A percentile compares a stretch with the other conserved stretches of the same genome.
Evolutionary conservation across 1,140 invertebrate genomes (phyloP).

Genomic region (Carposina sasakii): DNA sequence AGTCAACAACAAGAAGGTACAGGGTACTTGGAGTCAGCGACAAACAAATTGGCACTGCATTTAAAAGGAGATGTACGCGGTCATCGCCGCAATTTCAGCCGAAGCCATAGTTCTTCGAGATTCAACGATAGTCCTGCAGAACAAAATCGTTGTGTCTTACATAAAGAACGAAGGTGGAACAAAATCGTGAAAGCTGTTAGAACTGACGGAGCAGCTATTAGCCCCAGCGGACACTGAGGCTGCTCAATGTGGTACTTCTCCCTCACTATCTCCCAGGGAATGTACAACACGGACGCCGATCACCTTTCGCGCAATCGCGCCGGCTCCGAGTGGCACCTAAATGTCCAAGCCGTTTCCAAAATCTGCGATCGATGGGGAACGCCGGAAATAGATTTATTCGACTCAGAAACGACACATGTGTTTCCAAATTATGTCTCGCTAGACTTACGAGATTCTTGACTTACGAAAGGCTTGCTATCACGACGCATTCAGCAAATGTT

Average conservation of each 20-base stretch:
- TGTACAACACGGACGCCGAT: conserved; percentile 27
- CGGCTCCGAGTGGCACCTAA: conserved; percentile 30
- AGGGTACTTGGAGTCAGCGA: conserved; percentile 17
- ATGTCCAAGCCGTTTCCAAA: conserved; percentile 3
- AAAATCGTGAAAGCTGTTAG: conserved; percentile 28
- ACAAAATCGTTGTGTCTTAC: conserved; percentile 35
- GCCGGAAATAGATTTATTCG: conserved; percentile 43
- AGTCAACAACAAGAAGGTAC: conserved; percentile 19
- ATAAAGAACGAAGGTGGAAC: conserved; percentile 47
- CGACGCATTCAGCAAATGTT: conserved; percentile 43
- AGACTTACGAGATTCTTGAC: conserved; percentile 37
- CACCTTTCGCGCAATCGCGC: conserved; percentile 28
- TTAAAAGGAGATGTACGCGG: conserved; percentile 39
- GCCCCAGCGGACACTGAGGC: conserved; percentile 26
- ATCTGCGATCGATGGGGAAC: conserved; percentile 32
- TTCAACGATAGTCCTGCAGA: conserved; percentile 32
- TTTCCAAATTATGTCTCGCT: conserved; percentile 32
- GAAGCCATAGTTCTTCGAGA: conserved; percentile 8
- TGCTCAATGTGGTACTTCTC: conserved; percentile 31
- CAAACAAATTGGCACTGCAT: conserved; percentile 37
- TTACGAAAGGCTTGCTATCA: conserved; percentile 34
- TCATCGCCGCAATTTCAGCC: conserved; percentile 20
- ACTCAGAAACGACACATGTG: conserved; percentile 30
- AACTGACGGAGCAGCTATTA: conserved; percentile 34
- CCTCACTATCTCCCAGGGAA: conserved; percentile 26